Evolutionary conservation across 2,888 invertebrate species (phyloP).

Genomic region (Erannis defoliaria): DNA sequence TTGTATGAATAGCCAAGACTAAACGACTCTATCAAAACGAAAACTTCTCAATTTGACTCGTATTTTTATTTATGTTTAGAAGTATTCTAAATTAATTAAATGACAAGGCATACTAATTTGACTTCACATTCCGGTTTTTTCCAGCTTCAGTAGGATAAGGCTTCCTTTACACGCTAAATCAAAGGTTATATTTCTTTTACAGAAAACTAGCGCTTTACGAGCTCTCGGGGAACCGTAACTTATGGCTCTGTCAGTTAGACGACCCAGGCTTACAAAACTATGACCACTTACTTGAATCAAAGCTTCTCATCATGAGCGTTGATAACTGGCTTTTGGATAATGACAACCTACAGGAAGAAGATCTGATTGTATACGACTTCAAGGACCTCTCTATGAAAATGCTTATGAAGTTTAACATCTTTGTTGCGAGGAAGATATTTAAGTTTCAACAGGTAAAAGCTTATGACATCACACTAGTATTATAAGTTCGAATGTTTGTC

Average conservation of each 20-base stretch:
- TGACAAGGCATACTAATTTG: too few relatives aligned
- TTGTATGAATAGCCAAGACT: background rate
- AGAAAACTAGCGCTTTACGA: slow-evolving; percentile 7
- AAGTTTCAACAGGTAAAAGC: slow-evolving; percentile 18
- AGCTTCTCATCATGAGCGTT: slow-evolving; percentile 8
- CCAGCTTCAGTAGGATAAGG: background rate
- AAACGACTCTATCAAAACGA: too few relatives aligned
- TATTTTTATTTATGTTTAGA: too few relatives aligned
- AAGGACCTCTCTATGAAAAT: slow-evolving; percentile 17
- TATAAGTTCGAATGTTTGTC: too few relatives aligned
- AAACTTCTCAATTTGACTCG: too few relatives aligned
- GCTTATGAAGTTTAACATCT: slow-evolving; percentile 40
- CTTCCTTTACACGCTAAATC: background rate
- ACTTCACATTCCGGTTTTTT: background rate
- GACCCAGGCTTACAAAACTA: slow-evolving; percentile 11
- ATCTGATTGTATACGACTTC: slow-evolving; percentile 7
- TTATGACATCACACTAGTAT: too few relatives aligned
- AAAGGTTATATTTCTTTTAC: background rate
- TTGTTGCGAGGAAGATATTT: slow-evolving; percentile 9
- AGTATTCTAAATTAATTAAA: too few relatives aligned
- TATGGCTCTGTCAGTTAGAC: slow-evolving; percentile 19
- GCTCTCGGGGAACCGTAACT: slow-evolving; percentile 17
- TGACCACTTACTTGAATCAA: slow-evolving; percentile 13
- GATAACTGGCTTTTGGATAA: slow-evolving; percentile 12
- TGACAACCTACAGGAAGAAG: slow-evolving; percentile 13